Conservation (phyloP, 2,888 invertebrate species). For the Sceliomorpha sp. region DNA sequence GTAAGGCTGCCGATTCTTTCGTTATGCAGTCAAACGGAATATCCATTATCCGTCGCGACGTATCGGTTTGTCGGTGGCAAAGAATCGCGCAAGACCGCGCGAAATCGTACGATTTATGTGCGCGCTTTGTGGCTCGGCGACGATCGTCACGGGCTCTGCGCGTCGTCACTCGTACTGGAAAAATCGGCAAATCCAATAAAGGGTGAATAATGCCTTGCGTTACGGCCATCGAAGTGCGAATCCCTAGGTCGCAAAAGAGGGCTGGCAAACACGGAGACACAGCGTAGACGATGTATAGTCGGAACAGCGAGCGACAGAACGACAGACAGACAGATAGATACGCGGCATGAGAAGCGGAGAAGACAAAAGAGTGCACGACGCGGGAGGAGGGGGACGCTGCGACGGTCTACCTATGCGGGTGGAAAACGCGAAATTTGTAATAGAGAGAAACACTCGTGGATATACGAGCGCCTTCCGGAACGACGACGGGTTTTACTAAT, state of each 20-base stretch:
- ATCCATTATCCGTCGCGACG: slow-evolving; percentile 50
- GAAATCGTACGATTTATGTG: slow-evolving; percentile 66
- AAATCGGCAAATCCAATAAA: slow-evolving; percentile 76
- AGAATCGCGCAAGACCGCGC: slow-evolving; percentile 52
- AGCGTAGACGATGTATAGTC: slow-evolving; percentile 43
- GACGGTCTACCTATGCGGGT: slow-evolving; percentile 36
- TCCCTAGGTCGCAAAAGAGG: slow-evolving; percentile 50
- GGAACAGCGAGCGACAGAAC: no score
- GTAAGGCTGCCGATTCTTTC: slow-evolving; percentile 42
- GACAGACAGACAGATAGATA: slow-evolving; percentile 49
- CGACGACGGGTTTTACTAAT: slow-evolving; percentile 79
- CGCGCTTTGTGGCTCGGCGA: slow-evolving; percentile 60
- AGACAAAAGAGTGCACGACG: slow-evolving; percentile 38
- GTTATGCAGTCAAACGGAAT: slow-evolving; percentile 32
- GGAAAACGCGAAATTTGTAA: slow-evolving; percentile 59
- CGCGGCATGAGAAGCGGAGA: slow-evolving; percentile 50
- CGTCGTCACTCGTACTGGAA: slow-evolving; percentile 60
- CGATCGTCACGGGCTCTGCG: slow-evolving; percentile 59
- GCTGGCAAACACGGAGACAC: slow-evolving; percentile 49
- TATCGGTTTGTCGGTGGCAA: slow-evolving; percentile 40
- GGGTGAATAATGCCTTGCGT: slow-evolving; percentile 72
- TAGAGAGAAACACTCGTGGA: slow-evolving; percentile 75
- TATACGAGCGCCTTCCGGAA: slow-evolving; percentile 78
- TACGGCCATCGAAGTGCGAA: slow-evolving; percentile 51
- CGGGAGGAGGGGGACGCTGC: slow-evolving; percentile 23